Conservation (phyloP, 2,113 vertebrate genomes). For the Physeter macrocephalus region DNA sequence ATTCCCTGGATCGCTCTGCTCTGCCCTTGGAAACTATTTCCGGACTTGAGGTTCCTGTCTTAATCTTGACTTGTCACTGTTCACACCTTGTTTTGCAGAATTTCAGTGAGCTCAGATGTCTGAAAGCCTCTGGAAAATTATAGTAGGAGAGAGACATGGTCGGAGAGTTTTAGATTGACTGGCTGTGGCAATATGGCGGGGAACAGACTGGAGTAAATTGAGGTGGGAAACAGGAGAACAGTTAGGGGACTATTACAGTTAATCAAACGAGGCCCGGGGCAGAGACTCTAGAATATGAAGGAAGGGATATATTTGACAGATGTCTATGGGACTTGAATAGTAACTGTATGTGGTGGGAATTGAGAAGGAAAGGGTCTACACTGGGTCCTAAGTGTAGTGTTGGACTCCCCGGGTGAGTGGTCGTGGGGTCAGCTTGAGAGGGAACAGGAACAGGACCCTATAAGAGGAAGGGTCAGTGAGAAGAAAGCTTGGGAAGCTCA, state of each 20-base stretch:
- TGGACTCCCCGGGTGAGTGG: background rate
- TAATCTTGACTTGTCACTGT: background rate
- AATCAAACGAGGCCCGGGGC: background rate
- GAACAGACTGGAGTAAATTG: background rate
- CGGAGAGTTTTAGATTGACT: background rate
- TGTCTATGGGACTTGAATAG: background rate
- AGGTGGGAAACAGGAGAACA: background rate
- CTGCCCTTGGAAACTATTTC: background rate
- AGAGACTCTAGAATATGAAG: background rate
- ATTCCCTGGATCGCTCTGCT: background rate
- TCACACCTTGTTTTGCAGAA: background rate
- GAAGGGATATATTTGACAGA: background rate
- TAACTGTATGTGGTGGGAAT: background rate
- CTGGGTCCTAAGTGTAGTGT: background rate
- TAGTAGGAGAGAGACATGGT: background rate
- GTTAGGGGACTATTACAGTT: background rate
- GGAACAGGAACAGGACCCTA: background rate
- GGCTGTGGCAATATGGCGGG: background rate
- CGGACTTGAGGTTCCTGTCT: background rate
- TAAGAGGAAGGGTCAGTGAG: background rate
- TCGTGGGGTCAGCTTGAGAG: background rate
- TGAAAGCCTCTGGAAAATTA: background rate
- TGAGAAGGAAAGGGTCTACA: background rate
- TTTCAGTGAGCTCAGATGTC: background rate
- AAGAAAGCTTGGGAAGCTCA: background rate